phyloP scores from a whole-genome alignment of 1,140 invertebrate genomes.

The Grapholita molesta region DNA sequence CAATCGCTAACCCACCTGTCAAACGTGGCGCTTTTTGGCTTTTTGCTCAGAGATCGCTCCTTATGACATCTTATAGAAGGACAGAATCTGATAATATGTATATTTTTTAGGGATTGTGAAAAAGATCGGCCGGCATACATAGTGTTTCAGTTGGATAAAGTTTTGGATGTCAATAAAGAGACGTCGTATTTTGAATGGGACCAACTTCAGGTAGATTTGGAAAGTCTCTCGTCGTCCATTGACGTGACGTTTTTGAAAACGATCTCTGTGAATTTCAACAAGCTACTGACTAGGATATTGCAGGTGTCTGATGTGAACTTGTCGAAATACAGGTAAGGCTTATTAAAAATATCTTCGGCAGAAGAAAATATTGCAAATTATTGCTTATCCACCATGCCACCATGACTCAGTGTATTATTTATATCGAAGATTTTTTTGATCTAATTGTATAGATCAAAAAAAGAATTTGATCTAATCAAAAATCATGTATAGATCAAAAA shows the following conservation, averaged over 20 bases:
- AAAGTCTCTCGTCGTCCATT: constrained; percentile 60
- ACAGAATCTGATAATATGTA: background rate
- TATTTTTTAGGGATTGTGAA: constrained; percentile 81
- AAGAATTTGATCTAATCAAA: too few species aligned
- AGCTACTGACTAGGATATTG: constrained; percentile 82
- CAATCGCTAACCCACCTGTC: too few species aligned
- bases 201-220: constrained; percentile 75
- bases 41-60: too few species aligned
- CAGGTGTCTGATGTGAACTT: constrained; percentile 83
- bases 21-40: too few species aligned
- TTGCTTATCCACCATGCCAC: too few species aligned
- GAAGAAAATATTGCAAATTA: too few species aligned
- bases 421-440: too few species aligned
- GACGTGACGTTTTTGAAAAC: constrained; percentile 61
- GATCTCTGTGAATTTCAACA: constrained; percentile 56
- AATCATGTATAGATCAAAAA: too few species aligned
- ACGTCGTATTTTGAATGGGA: constrained; percentile 81
- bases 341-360: too few species aligned
- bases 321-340: constrained; percentile 80
- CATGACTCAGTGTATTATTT: too few species aligned
- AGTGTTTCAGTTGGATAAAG: constrained; percentile 83
- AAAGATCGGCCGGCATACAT: constrained; percentile 83
- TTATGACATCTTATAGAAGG: too few species aligned
- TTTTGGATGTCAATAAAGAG: constrained; percentile 80
- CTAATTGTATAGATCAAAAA: too few species aligned